Conservation (phyloP, 2,888 invertebrate genomes). For the Eugnorisma glareosa region DNA sequence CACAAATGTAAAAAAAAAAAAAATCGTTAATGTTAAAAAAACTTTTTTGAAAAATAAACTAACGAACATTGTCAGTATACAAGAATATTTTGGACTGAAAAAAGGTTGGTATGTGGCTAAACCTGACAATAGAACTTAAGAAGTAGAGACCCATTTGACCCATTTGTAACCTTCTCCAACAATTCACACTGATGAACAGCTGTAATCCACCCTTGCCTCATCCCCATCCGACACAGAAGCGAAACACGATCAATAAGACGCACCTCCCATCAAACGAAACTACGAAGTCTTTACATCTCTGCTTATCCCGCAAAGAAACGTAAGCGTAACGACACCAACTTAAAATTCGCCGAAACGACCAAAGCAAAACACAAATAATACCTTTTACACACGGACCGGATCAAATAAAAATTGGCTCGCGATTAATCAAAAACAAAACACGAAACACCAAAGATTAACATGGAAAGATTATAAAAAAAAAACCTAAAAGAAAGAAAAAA, state of each 20-base stretch:
- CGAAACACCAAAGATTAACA: constrained; percentile 88
- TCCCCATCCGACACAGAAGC: constrained; percentile 8
- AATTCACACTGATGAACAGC: constrained; percentile 39
- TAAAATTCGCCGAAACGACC: constrained; percentile 48
- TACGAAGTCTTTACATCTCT: constrained; percentile 4
- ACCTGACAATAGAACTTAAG: not conserved
- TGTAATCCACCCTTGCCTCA: constrained; percentile 35
- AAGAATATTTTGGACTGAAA: not conserved
- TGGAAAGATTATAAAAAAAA: constrained; percentile 83
- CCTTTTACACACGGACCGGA: constrained; percentile 61
- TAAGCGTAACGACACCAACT: constrained; percentile 3
- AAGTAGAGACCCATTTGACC: not conserved
- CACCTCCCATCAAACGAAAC: constrained; percentile 27
- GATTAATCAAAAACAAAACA: constrained; percentile 85
- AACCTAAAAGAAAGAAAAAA: constrained; percentile 77
- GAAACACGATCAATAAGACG: constrained; percentile 50
- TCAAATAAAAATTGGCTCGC: constrained; percentile 79
- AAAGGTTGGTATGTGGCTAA: too few relatives aligned
- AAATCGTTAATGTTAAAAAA: not conserved
- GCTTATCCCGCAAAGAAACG: constrained; percentile 6
- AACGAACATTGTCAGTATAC: not conserved
- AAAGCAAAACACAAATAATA: constrained; percentile 48
- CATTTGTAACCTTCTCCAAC: constrained; percentile 12
- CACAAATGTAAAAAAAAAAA: not conserved
- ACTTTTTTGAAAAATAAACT: not conserved